Evolutionary conservation across 1,140 invertebrate species (phyloP).

Genomic region (Solen grandis): DNA sequence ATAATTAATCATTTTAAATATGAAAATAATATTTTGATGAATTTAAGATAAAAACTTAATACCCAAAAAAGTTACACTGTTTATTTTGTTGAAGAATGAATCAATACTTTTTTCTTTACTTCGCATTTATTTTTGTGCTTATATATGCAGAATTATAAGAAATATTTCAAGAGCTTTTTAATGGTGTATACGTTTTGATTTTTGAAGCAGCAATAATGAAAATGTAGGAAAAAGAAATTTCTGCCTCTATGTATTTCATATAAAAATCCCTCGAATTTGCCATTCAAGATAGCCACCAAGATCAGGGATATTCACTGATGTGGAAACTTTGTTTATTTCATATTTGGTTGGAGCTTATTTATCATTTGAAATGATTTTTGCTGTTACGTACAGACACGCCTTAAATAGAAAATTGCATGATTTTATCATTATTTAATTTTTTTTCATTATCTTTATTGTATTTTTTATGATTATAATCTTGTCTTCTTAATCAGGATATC

Average conservation of each 20-base stretch:
- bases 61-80: neutral
- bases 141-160: neutral
- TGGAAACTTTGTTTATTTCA: neutral
- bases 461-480: too few relatives aligned
- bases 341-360: too few relatives aligned
- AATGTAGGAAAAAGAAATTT: neutral
- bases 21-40: neutral
- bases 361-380: too few relatives aligned
- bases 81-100: neutral
- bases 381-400: too few relatives aligned
- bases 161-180: neutral
- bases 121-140: neutral
- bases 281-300: neutral
- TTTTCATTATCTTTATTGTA: too few relatives aligned
- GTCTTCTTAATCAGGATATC: too few relatives aligned
- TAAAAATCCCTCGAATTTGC: neutral
- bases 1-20: neutral
- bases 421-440: too few relatives aligned
- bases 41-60: neutral
- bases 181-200: neutral
- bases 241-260: neutral
- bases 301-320: neutral
- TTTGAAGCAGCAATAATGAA: neutral
- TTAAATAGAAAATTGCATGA: too few relatives aligned
- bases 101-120: neutral